Base-by-base conservation (phyloP, 2,797 vertebrate species). In the Sebastes itinus region DNA sequence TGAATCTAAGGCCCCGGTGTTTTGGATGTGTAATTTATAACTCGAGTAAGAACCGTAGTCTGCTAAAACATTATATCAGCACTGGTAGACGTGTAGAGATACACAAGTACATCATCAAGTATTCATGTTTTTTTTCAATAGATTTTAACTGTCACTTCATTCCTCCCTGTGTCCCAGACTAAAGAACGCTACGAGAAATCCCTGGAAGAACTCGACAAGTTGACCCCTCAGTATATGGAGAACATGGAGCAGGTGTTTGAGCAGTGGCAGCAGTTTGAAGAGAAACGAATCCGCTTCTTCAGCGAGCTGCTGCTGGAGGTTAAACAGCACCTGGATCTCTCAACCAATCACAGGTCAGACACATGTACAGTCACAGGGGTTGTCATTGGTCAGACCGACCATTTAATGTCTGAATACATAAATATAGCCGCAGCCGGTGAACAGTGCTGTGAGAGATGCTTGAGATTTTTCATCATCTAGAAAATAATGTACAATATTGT, bases 231-330 rank as follows among this genome's bases (percentile, higher is more conserved):
- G 87, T 99, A 99, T 73, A 99, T 99, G 96, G 99, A 99, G 93
- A 99, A 99, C 94, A 99, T 99, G 98, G 98, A 99, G 92, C 98
- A 98, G 88, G 98, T 98, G 49, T 99, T 99, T 30, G 98, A 99
- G 64, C 97, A 99, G 90, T 99, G 98, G 91, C 98, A 99, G 93
- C 97, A 98, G 93, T 99, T 98, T 76, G 99, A 99, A 87, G 97
- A 98, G n/a, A 98, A 98, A 83, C 96, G 98, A 13, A 95, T 99
- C 63, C 25, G 91, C 79, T 99, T 99, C 94, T 98, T 99, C 82
- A 96, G 92, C 78, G 98, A 99, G 59, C 93, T 99, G 6, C 89
- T 99, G 30, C 92, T 98, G 79, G 97, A 99, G 64, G 97, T 98
- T 12, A 97, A 99, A 60, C 97, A 97, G 81, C 98, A 99, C 90